Base-by-base conservation (phyloP, 2,797 vertebrate species). In the Leptatherina wallacei region DNA sequence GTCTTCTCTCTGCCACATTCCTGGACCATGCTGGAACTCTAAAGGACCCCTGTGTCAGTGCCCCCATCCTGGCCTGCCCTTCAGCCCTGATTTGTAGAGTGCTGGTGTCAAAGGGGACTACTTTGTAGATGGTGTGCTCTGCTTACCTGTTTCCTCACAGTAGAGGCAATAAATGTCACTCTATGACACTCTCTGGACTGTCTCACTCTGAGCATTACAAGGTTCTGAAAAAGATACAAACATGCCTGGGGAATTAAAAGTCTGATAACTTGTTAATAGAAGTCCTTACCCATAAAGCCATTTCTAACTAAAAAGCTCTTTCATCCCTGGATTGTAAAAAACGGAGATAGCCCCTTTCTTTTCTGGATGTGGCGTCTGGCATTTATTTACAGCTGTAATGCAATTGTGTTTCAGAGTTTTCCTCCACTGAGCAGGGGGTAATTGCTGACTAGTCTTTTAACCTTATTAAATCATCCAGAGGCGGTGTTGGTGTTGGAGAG, bases 391-490 rank as follows among this genome's bases (percentile, higher is more conserved):
- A 87, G 92, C 85, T 83, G 86, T 93, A 91, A 93, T 92, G 89
- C 85, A 79, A 91, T 91, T 90, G 93, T 89, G 91, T 90, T 88
- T 91, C 89, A 85, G 83, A 90, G 89, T 90, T 91, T 88, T 87
- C 82, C 91, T 88, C 89, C 81, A 70, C 84, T 86, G 88, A 85
- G 87, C 74, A 27, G 87, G 86, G 89, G 86, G 93, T 94, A 95
- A 95, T 95, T 93, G 94, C 94, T 94, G 94, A 94, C 93, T 93
- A 91, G 92, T 94, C 93, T 94, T 93, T 94, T 93, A 95, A 95
- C 93, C 94, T 95, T 95, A 91, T 94, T 91, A 94, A 94, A 95
- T 94, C 90, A 91, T 93, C 88, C 85, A 81, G 88, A 88, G 91
- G 89, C 88, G 82, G 86, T 82, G 92, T 89, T 90, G 82, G 86